Conservation (phyloP, 2,113 vertebrate genomes). For the Ailurus styani region DNA sequence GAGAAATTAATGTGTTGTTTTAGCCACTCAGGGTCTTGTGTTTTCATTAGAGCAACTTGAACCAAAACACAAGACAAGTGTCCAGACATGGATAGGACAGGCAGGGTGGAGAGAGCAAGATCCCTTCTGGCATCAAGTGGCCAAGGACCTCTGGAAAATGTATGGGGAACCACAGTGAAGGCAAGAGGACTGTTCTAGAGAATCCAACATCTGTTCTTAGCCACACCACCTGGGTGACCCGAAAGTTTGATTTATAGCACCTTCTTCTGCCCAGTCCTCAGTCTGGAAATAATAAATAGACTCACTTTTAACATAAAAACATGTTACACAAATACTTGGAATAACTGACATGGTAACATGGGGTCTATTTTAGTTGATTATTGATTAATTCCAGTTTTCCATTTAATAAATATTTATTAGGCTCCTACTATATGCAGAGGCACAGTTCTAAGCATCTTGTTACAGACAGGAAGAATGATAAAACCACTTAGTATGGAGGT, state of each 20-base stretch:
- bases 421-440: background rate
- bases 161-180: background rate
- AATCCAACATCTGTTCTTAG: background rate
- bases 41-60: background rate
- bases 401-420: background rate
- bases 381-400: background rate
- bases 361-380: background rate
- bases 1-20: background rate
- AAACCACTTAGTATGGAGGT: background rate
- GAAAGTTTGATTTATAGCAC: background rate
- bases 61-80: rapidly evolving
- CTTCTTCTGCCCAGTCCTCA: background rate
- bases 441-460: background rate
- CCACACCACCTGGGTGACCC: too few relatives aligned
- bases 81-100: background rate
- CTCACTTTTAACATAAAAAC: background rate
- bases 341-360: background rate
- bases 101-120: background rate
- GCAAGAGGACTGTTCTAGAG: background rate
- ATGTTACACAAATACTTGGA: background rate
- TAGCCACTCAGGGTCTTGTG: too few relatives aligned
- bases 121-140: background rate
- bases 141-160: background rate
- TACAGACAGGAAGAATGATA: background rate
- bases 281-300: background rate